phyloP scores from a whole-genome alignment of 2,888 invertebrate species.

The Ophonus ardosiacus region DNA sequence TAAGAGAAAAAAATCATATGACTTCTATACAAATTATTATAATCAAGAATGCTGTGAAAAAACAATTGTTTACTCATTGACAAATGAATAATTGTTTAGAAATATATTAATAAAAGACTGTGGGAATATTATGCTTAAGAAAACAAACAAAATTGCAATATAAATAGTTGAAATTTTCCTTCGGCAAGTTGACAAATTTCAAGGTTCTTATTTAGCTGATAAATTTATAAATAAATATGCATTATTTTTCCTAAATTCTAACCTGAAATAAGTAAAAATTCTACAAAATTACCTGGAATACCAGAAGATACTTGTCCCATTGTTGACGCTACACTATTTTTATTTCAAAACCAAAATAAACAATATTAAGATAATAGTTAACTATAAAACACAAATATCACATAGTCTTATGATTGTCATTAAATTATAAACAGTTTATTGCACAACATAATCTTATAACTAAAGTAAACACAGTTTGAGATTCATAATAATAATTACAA shows the following conservation, averaged over 20 bases:
- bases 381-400: slow-evolving; percentile 24
- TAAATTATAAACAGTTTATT: slow-evolving; percentile 12
- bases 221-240: slow-evolving; percentile 17
- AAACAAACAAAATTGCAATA: no score
- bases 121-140: no score
- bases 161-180: no score
- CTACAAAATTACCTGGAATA: slow-evolving; percentile 27
- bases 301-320: slow-evolving; percentile 52
- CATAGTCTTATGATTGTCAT: slow-evolving; percentile 20
- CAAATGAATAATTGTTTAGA: no score
- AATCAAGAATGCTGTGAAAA: neutral
- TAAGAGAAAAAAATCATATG: neutral
- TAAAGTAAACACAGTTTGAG: slow-evolving; percentile 15
- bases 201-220: neutral
- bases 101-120: no score
- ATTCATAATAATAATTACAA: slow-evolving; percentile 5
- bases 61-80: no score
- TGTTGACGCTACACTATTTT: slow-evolving; percentile 24
- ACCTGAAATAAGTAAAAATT: slow-evolving; percentile 28
- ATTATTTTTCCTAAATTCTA: slow-evolving; percentile 24
- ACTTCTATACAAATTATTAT: neutral
- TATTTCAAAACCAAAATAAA: slow-evolving; percentile 30
- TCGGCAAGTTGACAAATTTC: no score
- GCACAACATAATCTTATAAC: neutral
- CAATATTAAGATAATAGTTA: slow-evolving; percentile 8